These are phyloP conservation scores for Apomyelois bistriatella DNA, from an alignment of 2,888 invertebrate genomes.

Conservation along the genomic window DNA sequence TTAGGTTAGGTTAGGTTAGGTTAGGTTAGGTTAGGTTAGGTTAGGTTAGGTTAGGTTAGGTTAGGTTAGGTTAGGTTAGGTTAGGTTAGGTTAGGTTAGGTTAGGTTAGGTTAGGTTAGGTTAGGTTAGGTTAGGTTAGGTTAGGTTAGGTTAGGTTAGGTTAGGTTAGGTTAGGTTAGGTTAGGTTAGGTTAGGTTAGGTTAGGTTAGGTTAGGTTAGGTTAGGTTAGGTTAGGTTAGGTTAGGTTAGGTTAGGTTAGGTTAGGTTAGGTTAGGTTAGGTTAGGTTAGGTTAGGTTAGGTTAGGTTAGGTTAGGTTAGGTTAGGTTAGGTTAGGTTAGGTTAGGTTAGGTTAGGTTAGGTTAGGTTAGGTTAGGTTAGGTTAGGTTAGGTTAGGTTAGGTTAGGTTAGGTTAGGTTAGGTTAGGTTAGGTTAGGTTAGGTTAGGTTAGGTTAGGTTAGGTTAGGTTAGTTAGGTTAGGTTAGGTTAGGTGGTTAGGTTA, in stretches of 20 bases:
- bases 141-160: slow-evolving; percentile 25
- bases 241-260: slow-evolving; percentile 25
- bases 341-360: not conserved
- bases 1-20: slow-evolving; percentile 23
- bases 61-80: slow-evolving; percentile 25
- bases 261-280: slow-evolving; percentile 19
- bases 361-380: not conserved
- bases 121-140: slow-evolving; percentile 25
- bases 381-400: not conserved
- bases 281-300: not conserved
- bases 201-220: slow-evolving; percentile 23
- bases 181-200: slow-evolving; percentile 23
- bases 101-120: slow-evolving; percentile 25
- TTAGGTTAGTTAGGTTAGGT: slow-evolving; percentile 25
- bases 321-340: not conserved
- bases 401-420: not conserved
- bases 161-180: slow-evolving; percentile 24
- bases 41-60: slow-evolving; percentile 26
- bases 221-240: slow-evolving; percentile 26
- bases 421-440: slow-evolving; percentile 20
- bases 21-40: slow-evolving; percentile 23
- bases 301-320: not conserved
- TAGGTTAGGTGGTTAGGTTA: too few species aligned
- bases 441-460: slow-evolving; percentile 27
- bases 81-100: slow-evolving; percentile 25